A percentile compares a stretch with the other conserved stretches of the same genome.
Evolutionary conservation across 2,797 vertebrate genomes (phyloP).

Genomic region (Lagocephalus sceleratus): DNA sequence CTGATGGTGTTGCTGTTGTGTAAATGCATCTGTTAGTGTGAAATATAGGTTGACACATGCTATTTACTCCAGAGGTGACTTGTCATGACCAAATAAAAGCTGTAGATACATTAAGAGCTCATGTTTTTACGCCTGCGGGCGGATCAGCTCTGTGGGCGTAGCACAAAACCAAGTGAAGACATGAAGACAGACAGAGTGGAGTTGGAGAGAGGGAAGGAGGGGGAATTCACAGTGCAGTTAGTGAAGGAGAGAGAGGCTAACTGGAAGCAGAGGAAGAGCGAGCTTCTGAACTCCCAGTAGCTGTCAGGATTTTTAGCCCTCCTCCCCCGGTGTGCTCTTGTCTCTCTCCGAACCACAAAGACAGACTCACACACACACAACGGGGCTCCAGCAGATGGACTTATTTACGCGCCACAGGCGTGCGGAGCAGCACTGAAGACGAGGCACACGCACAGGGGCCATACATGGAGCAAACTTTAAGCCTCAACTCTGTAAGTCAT

Average conservation of each 20-base stretch:
- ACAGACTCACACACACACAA: slow-evolving; percentile 36
- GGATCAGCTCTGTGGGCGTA: slow-evolving; percentile 75
- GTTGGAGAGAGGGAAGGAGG: slow-evolving; percentile 40
- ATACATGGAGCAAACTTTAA: slow-evolving; percentile 82
- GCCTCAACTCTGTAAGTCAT: slow-evolving; percentile 77
- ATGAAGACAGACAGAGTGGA: slow-evolving; percentile 51
- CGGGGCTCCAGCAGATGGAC: slow-evolving; percentile 67
- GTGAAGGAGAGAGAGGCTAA: slow-evolving; percentile 47
- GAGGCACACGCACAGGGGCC: slow-evolving; percentile 51
- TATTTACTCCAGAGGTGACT: slow-evolving; percentile 3
- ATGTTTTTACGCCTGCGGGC: slow-evolving; percentile 65
- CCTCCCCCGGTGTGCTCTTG: slow-evolving; percentile 36
- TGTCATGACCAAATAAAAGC: too few species aligned
- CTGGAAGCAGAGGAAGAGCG: slow-evolving; percentile 57
- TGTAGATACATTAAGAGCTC: slow-evolving; percentile 63
- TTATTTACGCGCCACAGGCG: slow-evolving; percentile 62
- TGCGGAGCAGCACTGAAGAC: slow-evolving; percentile 69
- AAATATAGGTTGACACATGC: not conserved
- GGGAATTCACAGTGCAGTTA: slow-evolving; percentile 49
- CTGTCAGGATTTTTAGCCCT: slow-evolving; percentile 64
- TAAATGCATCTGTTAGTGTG: slow-evolving; percentile 35
- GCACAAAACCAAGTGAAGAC: slow-evolving; percentile 64
- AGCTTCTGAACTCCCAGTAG: slow-evolving; percentile 73
- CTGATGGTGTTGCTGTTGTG: slow-evolving; percentile 26
- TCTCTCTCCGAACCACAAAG: slow-evolving; percentile 48